phyloP scores from a whole-genome alignment of 2,113 vertebrate species.

The Datnioides undecimradiatus region DNA sequence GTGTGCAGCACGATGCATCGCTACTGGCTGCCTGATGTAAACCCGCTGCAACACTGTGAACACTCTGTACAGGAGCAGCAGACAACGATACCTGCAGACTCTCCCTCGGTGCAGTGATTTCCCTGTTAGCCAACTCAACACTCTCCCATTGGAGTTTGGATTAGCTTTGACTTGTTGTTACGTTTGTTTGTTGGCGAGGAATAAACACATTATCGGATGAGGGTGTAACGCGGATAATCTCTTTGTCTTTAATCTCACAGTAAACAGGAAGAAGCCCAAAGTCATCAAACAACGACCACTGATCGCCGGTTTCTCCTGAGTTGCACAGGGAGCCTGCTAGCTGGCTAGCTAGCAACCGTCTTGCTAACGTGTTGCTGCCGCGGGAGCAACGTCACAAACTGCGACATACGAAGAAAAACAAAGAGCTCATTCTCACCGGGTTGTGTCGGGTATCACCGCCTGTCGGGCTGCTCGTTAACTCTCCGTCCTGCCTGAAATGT shows the following conservation, averaged over 20 bases:
- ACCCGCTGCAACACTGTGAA: no score
- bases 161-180: neutral
- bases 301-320: neutral
- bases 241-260: conserved; percentile 5
- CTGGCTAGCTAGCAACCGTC: conserved; percentile 33
- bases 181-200: neutral
- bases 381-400: neutral
- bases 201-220: rapidly evolving
- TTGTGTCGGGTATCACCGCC: conserved; percentile 2
- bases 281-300: neutral
- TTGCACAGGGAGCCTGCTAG: conserved; percentile 12
- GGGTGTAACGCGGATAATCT: neutral
- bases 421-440: conserved; percentile 32
- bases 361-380: conserved; percentile 38
- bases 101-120: no score
- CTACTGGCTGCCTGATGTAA: neutral
- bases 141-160: neutral
- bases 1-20: neutral
- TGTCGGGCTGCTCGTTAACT: neutral
- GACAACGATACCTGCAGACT: neutral
- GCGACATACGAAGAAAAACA: neutral
- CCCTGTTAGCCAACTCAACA: neutral
- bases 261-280: conserved; percentile 28
- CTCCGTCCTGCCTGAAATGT: neutral
- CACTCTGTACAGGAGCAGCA: neutral